phyloP scores from a whole-genome alignment of 2,113 vertebrate species.

The Halichoeres trimaculatus region DNA sequence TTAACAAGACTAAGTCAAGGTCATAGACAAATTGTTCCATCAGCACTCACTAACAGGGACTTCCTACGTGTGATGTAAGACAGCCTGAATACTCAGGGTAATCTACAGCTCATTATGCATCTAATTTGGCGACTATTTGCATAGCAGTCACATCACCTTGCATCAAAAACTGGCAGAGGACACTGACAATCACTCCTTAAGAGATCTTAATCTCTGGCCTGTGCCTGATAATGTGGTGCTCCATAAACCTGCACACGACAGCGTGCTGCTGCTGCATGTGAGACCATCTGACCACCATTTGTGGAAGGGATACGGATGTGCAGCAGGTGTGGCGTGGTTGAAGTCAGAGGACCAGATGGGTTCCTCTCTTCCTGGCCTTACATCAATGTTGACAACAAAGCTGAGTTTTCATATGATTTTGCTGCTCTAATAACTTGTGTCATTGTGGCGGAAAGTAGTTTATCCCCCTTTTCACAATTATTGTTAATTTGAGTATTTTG shows the following conservation, averaged over 20 bases:
- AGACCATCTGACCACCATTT: slow-evolving; percentile 36
- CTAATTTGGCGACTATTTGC: slow-evolving; percentile 48
- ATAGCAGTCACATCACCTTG: slow-evolving; percentile 48
- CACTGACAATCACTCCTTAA: slow-evolving; percentile 27
- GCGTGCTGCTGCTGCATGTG: not conserved
- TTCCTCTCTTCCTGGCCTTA: slow-evolving; percentile 17
- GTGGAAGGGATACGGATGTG: slow-evolving; percentile 4
- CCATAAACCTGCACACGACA: slow-evolving; percentile 16
- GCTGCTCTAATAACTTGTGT: slow-evolving; percentile 10
- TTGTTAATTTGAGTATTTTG: no score
- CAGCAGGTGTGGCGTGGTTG: slow-evolving; percentile 29
- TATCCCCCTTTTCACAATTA: no score
- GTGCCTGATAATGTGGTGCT: slow-evolving; percentile 32
- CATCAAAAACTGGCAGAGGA: slow-evolving; percentile 50
- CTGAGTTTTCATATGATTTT: slow-evolving; percentile 11
- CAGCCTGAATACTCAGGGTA: slow-evolving; percentile 50
- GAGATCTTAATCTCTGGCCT: slow-evolving; percentile 46
- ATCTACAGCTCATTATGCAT: slow-evolving; percentile 56
- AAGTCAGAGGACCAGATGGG: slow-evolving; percentile 47
- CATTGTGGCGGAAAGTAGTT: not conserved
- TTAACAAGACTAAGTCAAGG: slow-evolving; percentile 71
- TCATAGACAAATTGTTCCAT: slow-evolving; percentile 58
- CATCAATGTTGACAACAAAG: slow-evolving; percentile 15
- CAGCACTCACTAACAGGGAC: slow-evolving; percentile 32
- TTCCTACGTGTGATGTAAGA: slow-evolving; percentile 46